phyloP scores from a whole-genome alignment of 2,888 invertebrate genomes.

The Pheosia tremula region DNA sequence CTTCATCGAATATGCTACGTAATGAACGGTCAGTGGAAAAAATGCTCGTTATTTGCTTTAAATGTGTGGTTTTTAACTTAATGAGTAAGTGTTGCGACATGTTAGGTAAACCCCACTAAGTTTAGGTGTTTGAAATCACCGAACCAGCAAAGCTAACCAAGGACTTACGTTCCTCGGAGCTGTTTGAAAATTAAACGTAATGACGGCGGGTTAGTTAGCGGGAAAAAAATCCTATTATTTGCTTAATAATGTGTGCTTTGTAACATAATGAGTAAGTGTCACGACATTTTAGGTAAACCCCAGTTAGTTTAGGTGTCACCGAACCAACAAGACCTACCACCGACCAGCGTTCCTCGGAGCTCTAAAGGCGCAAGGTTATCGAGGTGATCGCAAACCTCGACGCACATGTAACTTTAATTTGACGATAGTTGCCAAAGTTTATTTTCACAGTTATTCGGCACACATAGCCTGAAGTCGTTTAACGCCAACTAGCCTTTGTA shows the following conservation, averaged over 20 bases:
- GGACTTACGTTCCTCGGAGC: not conserved
- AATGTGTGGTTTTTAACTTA: slow-evolving; percentile 24
- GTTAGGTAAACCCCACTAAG: slow-evolving; percentile 9
- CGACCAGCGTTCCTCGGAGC: not conserved
- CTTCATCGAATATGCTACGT: slow-evolving; percentile 9
- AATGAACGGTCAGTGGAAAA: slow-evolving; percentile 14
- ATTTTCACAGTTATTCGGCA: slow-evolving; percentile 75
- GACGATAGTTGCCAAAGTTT: slow-evolving; percentile 73
- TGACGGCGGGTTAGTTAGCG: slow-evolving; percentile 12
- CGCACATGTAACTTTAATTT: slow-evolving; percentile 66
- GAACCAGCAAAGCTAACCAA: not conserved
- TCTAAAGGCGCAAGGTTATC: slow-evolving; percentile 33
- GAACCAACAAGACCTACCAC: not conserved
- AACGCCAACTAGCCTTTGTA: slow-evolving; percentile 69
- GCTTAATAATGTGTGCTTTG: slow-evolving; percentile 23
- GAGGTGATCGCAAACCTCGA: slow-evolving; percentile 43
- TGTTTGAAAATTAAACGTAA: too few species aligned
- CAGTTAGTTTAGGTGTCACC: slow-evolving; percentile 4
- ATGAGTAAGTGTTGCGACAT: slow-evolving; percentile 30
- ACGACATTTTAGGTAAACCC: slow-evolving; percentile 16
- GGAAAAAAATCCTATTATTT: slow-evolving; percentile 32
- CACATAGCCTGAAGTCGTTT: slow-evolving; percentile 65
- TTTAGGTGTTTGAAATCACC: slow-evolving; percentile 4
- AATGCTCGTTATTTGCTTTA: slow-evolving; percentile 27
- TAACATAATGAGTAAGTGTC: slow-evolving; percentile 31